phyloP scores from a whole-genome alignment of 2,888 invertebrate species.

The Pheosia gnoma region DNA sequence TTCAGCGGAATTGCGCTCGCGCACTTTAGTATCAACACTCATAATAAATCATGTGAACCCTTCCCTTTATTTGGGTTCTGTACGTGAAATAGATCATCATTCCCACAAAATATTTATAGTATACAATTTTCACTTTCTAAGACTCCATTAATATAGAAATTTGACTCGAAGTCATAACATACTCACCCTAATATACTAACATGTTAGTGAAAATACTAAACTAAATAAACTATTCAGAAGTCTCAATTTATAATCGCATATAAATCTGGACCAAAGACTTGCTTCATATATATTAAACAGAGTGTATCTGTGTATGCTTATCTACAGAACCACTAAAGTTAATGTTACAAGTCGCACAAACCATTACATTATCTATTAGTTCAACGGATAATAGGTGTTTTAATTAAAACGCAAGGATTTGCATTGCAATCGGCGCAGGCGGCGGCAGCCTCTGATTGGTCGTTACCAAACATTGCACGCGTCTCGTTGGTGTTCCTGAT shows the following conservation, averaged over 20 bases:
- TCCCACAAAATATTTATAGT: background rate
- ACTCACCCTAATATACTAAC: too few species aligned
- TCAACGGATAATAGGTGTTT: constrained; percentile 11
- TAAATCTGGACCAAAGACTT: too few species aligned
- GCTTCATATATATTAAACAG: background rate
- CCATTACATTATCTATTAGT: constrained; percentile 18
- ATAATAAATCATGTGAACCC: constrained; percentile 32
- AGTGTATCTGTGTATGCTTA: background rate
- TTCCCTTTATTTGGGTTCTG: constrained; percentile 18
- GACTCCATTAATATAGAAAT: too few species aligned
- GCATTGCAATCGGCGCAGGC: constrained; percentile 36
- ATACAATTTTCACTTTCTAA: too few species aligned
- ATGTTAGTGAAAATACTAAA: too few species aligned
- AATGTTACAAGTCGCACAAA: constrained; percentile 7
- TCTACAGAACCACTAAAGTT: background rate
- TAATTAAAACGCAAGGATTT: constrained; percentile 33
- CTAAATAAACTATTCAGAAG: too few species aligned
- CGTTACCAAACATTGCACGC: constrained; percentile 32
- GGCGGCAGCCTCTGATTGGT: constrained; percentile 44
- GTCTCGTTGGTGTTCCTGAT: constrained; percentile 44
- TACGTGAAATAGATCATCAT: background rate
- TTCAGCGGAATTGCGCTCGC: constrained; percentile 21
- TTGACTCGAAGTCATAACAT: too few species aligned
- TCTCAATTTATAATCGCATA: too few species aligned
- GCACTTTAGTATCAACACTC: constrained; percentile 31